Conservation (phyloP, 2,113 vertebrate species). For the Addax nasomaculatus region DNA sequence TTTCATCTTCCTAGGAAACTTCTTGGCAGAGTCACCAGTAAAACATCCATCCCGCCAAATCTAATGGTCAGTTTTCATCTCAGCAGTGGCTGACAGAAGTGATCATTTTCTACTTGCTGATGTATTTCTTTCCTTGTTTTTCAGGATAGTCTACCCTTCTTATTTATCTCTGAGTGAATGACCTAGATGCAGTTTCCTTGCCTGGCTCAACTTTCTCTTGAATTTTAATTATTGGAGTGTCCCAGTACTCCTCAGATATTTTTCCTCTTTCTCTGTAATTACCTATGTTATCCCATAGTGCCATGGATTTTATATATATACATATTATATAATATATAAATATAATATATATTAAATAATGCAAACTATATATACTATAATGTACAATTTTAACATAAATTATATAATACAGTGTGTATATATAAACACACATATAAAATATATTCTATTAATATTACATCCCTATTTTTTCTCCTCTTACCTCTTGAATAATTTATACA, state of each 20-base stretch:
- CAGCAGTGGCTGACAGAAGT: background rate
- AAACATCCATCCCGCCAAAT: background rate
- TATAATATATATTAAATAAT: background rate
- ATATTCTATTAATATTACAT: background rate
- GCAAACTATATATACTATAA: background rate
- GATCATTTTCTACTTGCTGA: background rate
- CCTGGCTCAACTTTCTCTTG: background rate
- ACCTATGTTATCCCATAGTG: background rate
- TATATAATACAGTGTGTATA: background rate
- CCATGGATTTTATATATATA: background rate
- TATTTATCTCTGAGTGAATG: background rate
- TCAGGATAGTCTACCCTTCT: background rate
- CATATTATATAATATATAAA: background rate
- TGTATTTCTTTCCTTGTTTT: background rate
- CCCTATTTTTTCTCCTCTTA: background rate
- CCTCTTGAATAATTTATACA: background rate
- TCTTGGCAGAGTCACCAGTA: background rate
- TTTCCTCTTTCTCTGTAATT: background rate
- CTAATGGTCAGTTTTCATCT: background rate
- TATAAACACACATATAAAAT: background rate
- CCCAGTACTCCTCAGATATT: background rate
- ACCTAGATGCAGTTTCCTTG: background rate
- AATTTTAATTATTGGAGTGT: background rate
- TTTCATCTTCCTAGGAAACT: background rate
- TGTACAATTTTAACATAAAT: background rate